A percentile compares a stretch with the other conserved stretches of the same genome.
These are phyloP conservation scores for Pseudococcus longispinus DNA, from an alignment of 2,888 invertebrate genomes.

Conservation along the genomic window DNA sequence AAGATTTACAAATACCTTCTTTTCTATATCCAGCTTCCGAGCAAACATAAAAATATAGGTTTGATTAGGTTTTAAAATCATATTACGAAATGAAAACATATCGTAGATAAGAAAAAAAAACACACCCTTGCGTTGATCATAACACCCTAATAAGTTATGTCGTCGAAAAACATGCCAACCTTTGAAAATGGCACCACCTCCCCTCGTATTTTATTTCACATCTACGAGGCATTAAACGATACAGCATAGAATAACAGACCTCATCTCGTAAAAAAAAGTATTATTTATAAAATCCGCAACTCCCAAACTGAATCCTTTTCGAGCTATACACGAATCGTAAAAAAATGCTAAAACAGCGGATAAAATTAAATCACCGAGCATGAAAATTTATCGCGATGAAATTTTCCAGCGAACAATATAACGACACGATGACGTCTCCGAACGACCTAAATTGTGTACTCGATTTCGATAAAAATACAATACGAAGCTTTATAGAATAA, in stretches of 20 bases:
- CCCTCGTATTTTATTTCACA: background rate
- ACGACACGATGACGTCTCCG: background rate
- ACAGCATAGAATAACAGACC: background rate
- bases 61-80: background rate
- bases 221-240: background rate
- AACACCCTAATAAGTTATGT: too few species aligned
- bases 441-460: background rate
- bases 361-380: background rate
- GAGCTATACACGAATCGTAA: background rate
- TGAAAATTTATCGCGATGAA: background rate
- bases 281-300: background rate
- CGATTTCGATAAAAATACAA: background rate
- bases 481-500: background rate
- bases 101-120: too few species aligned
- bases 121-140: too few species aligned
- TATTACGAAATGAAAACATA: background rate
- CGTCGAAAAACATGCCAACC: background rate
- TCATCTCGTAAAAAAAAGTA: background rate
- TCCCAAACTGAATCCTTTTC: background rate
- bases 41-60: background rate
- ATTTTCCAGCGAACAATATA: background rate
- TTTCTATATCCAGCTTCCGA: background rate
- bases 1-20: background rate
- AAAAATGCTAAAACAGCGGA: background rate
- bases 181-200: background rate